These are phyloP conservation scores for Drosophila robusta DNA, from an alignment of 2,888 invertebrate species.

Conservation along the genomic window DNA sequence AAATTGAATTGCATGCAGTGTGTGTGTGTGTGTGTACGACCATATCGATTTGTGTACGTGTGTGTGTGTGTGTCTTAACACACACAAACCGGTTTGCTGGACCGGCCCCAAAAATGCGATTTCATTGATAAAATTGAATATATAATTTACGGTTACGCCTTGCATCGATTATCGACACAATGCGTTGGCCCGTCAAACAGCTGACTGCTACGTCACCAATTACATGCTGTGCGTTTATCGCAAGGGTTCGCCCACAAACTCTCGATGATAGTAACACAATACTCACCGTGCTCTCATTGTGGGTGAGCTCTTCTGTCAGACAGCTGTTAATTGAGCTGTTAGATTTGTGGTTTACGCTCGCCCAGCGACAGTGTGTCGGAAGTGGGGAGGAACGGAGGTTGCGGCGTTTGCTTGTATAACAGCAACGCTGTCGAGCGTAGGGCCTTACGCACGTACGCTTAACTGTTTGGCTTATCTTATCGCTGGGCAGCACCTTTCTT, in stretches of 20 bases:
- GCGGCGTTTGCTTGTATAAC: neutral
- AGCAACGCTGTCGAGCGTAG: neutral
- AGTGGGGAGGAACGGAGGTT: no score
- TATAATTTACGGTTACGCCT: constrained; percentile 34
- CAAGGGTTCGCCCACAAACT: neutral
- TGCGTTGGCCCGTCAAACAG: constrained; percentile 33
- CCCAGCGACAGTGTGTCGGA: no score
- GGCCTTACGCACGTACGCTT: neutral
- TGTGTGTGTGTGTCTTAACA: constrained; percentile 1
- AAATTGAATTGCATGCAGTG: constrained; percentile 67
- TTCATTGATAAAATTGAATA: constrained; percentile 68
- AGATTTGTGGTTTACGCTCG: neutral
- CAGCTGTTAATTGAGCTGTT: constrained; percentile 48
- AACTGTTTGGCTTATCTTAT: constrained; percentile 42
- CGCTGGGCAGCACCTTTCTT: constrained; percentile 17
- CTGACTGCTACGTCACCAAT: constrained; percentile 38
- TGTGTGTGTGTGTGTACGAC: neutral
- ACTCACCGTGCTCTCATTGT: neutral
- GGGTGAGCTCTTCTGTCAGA: neutral
- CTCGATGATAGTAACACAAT: constrained; percentile 17
- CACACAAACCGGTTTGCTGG: constrained; percentile 43
- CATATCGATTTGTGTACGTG: constrained; percentile 32
- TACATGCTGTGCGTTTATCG: neutral
- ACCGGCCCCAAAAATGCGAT: constrained; percentile 43
- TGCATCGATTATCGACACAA: constrained; percentile 51